These are phyloP conservation scores for Tenodera sinensis DNA, from an alignment of 2,888 invertebrate species.

Conservation along the genomic window DNA sequence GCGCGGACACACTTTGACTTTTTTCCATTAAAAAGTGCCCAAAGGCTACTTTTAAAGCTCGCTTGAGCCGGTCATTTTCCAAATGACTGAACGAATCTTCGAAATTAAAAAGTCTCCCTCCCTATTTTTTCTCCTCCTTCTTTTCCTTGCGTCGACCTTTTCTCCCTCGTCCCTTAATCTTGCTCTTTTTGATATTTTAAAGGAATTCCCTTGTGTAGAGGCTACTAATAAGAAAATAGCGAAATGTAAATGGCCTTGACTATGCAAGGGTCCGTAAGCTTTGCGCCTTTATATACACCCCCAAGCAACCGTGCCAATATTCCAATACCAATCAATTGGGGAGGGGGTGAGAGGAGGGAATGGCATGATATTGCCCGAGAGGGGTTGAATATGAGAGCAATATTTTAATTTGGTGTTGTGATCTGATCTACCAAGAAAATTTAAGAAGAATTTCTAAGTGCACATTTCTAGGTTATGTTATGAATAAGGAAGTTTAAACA, in stretches of 20 bases:
- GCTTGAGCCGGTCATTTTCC: conserved; percentile 27
- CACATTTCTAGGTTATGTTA: too few relatives aligned
- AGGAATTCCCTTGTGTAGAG: conserved; percentile 24
- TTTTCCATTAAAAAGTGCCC: conserved; percentile 25
- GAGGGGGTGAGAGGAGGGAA: conserved; percentile 41
- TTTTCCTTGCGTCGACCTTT: not conserved
- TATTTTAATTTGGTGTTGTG: conserved; percentile 5
- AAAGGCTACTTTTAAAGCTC: conserved; percentile 21
- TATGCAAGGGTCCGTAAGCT: not conserved
- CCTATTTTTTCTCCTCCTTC: conserved; percentile 11
- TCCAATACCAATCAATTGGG: conserved; percentile 18
- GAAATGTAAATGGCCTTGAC: conserved; percentile 2
- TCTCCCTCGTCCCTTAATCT: conserved; percentile 5
- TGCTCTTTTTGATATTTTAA: conserved; percentile 24
- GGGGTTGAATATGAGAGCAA: conserved; percentile 41
- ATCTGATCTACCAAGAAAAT: not conserved
- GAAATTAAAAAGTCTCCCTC: conserved; percentile 28
- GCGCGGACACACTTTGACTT: conserved; percentile 11
- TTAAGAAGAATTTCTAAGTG: not conserved
- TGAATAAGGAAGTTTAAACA: too few relatives aligned
- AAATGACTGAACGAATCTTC: conserved; percentile 31
- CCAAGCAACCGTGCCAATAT: conserved; percentile 13
- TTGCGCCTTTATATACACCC: conserved; percentile 6
- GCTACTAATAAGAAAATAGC: conserved; percentile 25
- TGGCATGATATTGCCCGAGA: conserved; percentile 33